Evolutionary conservation across 2,888 invertebrate genomes (phyloP), one percentile per base, ranked within the genome.

Genomic region (Endotricha flammealis): DNA sequence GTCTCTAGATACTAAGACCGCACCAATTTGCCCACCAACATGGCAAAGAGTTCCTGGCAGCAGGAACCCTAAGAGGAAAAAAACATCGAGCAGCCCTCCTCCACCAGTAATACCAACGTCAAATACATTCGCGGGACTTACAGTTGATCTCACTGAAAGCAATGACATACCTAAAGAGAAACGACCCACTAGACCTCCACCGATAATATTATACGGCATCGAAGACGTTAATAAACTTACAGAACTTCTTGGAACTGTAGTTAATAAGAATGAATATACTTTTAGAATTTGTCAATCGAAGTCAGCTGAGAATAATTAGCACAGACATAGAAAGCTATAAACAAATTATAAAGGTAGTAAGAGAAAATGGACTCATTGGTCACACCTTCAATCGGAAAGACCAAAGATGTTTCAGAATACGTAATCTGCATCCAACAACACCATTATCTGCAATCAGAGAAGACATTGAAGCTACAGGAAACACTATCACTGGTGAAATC

Each of bases 291-390:
- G 17, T 40, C 2, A 43, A 39, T 11, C 35, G 25, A 36, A 44
- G 38, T 8, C 39, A 45, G 30, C 32, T 45, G 4, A 45, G 39
- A 28, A 29, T 43, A 7, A 36, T n/a, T 7, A 10, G 34, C 4
- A 4, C 2, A 1, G 33, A 34, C 7, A 11, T 24, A 5, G 42
- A 35, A n/a, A 34, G 23, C 7, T 45, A 43, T 25, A 41, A 45
- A 38, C 38, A 39, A 24, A 9, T 48, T 4, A 45, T 48, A 1
- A 24, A 20, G 1, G 2, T 41, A 4, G 29, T 42, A 1, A 12
- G 48, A 9, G 36, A 41, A 12, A 39, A 36, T 3, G 38, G 39
- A 2, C 39, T 47, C 8, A 44, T 44, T 24, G 45, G 45, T 1
- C 39, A 42, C 12, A 40, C 45, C 1, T 45, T 45, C 9, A 45